Base-by-base conservation (phyloP, 1,140 invertebrate species). In the Drosophila baimaii region DNA sequence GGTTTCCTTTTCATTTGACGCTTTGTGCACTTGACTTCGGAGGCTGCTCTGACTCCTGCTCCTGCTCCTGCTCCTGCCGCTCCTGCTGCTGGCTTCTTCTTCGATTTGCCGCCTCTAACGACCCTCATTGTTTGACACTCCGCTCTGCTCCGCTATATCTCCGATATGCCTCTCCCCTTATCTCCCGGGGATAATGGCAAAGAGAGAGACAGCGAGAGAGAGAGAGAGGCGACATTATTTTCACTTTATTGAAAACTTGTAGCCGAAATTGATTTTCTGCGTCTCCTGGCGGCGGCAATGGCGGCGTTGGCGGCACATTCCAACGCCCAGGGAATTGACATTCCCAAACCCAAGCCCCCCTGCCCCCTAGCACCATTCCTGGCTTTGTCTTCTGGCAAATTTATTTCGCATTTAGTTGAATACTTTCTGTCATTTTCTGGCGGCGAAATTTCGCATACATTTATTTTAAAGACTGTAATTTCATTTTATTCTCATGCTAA, bases 381-480 rank as follows among this genome's bases (percentile, higher is more conserved):
- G 23, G 23, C 47, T 83, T 82, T 82, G 80, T 81, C 73, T 88
- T 88, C 77, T 72, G 74, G 56, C 80, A 89, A 88, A 88, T 88
- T 88, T 88, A 88, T 88, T 88, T 88, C 83, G 72, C 83, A 88
- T 89, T 88, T 88, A 89, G 76, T 79, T 89, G 83, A 89, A 86
- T 86, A 83, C 83, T 86, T 89, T 88, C 79, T 81, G 71, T 74
- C 82, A 79, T 79, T 86, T 70, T 69, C 64, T 54, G 81, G 63
- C 70, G 66, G 72, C 57, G 63, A 78, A 77, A 88, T 88, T 88
- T 79, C 70, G 82, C 84, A 86, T 84, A 89, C 83, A 88, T 89
- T 88, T 88, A 88, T 80, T 88, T 88, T 88, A 88, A 89, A 89
- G 83, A 89, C 84, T 88, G 83, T 88, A 89, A 86, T 86, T 86